A percentile compares a stretch with the other conserved stretches of the same genome.
Evolutionary conservation across 1,140 invertebrate genomes (phyloP).

Genomic region (Muscidifurax raptorellus): DNA sequence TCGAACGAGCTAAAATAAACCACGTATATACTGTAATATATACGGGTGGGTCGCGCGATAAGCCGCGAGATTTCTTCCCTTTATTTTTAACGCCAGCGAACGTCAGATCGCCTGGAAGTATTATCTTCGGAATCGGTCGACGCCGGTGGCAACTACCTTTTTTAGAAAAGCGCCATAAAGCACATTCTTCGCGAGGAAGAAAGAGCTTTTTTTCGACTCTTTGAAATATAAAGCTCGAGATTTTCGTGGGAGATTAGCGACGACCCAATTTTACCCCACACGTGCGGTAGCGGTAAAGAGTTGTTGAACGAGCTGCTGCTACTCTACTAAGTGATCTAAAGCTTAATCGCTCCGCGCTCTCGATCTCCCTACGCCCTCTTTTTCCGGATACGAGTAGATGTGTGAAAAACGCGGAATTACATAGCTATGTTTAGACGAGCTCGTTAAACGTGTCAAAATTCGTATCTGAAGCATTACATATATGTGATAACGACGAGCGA

Average conservation of each 20-base stretch:
- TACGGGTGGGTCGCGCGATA: too few relatives aligned
- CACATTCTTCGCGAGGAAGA: not conserved
- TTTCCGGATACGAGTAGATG: not conserved
- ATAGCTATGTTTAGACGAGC: not conserved
- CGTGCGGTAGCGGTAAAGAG: constrained; percentile 25
- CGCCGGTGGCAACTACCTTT: not conserved
- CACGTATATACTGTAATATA: too few relatives aligned
- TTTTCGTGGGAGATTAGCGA: constrained; percentile 17
- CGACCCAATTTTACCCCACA: constrained; percentile 22
- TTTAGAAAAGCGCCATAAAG: not conserved
- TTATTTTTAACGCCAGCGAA: too few relatives aligned
- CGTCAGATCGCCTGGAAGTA: not conserved
- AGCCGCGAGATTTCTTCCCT: too few relatives aligned
- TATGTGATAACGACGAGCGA: not conserved
- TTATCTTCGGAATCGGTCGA: not conserved
- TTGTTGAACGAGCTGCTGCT: not conserved
- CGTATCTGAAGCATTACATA: not conserved
- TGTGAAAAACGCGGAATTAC: not conserved
- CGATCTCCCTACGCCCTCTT: not conserved
- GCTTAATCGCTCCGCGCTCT: constrained; percentile 21
- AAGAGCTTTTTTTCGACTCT: constrained; percentile 5
- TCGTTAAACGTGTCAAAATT: not conserved
- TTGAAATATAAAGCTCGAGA: constrained; percentile 4
- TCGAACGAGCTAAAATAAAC: too few relatives aligned
- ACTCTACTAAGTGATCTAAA: constrained; percentile 10